Base-by-base conservation (phyloP, 2,113 vertebrate genomes). In the Harpagus bidentatus region DNA sequence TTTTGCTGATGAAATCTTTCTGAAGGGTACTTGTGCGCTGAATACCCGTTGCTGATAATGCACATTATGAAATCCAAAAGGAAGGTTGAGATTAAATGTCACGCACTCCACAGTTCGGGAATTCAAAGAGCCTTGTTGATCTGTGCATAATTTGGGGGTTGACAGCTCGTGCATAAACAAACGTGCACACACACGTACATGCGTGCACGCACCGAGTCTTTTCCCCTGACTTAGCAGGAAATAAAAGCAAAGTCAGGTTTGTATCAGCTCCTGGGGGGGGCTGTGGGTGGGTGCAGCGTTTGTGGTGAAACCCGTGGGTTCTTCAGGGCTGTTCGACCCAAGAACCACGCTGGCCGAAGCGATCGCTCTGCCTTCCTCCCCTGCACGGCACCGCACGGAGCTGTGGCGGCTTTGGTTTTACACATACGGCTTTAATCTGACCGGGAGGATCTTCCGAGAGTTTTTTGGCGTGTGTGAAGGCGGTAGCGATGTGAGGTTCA, bases 161-260 rank as follows among this genome's bases (percentile, higher is more conserved):
- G 91, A 69, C 95, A 94, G 91, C 93, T 95, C 94, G 38, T 87
- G 93, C 93, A 90, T 94, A 96, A 96, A 78, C 91, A 86, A 93
- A 85, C 34, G 11, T 63, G 69, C 93, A 13, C 56, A 36, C 48
- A 36, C 45, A 50, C 71, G 43, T 26, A 55, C 26, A 26, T 5
- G 47, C 28, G 1, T 61, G 52, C 19, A 3, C 16, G 52, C 62
- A 32, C 40, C 32, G 58, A 13, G 59, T 8, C 36, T 62, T 89
- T 96, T 85, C 53, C 52, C 63, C 70, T 77, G 83, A 76, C 38
- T 93, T 79, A 70, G 77, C 85, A 91, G 84, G 66, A 52, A 73
- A 58, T 55, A 77, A 91, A 88, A 94, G 66, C 70, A 29, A 80
- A 87, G 36, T 84, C 59, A 29, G 40, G 48, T 50, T 86, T 47